phyloP scores from a whole-genome alignment of 2,113 vertebrate species.

The Solea senegalensis region DNA sequence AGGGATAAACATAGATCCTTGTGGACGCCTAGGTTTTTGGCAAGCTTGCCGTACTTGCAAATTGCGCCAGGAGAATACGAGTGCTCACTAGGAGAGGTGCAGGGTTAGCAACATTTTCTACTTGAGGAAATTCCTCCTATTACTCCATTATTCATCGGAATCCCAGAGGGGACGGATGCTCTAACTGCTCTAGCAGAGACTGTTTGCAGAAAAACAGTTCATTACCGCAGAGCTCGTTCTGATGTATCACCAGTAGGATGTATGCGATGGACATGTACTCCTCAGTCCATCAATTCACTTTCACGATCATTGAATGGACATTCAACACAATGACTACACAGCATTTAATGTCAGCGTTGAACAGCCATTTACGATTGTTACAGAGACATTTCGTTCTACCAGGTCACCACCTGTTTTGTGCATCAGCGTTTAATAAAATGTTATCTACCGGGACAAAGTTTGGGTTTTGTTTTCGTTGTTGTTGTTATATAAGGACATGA shows the following conservation, averaged over 20 bases:
- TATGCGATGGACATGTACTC: slow-evolving; percentile 58
- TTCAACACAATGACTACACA: slow-evolving; percentile 61
- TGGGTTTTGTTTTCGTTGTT: slow-evolving; percentile 57
- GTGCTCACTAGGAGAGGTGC: slow-evolving; percentile 70
- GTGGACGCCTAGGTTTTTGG: slow-evolving; percentile 60
- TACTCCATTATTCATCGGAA: slow-evolving; percentile 78
- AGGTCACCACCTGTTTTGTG: slow-evolving; percentile 71
- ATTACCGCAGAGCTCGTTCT: slow-evolving; percentile 56
- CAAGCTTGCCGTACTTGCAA: slow-evolving; percentile 36
- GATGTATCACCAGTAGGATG: slow-evolving; percentile 63
- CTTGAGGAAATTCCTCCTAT: slow-evolving; percentile 77
- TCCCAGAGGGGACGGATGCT: slow-evolving; percentile 67
- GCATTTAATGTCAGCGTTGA: slow-evolving; percentile 48
- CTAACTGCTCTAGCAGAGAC: slow-evolving; percentile 78
- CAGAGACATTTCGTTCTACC: slow-evolving; percentile 45
- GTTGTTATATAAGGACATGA: slow-evolving; percentile 60
- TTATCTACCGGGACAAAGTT: slow-evolving; percentile 63
- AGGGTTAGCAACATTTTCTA: slow-evolving; percentile 79
- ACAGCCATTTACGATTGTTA: slow-evolving; percentile 42
- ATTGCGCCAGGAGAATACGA: slow-evolving; percentile 62
- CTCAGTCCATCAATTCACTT: slow-evolving; percentile 67
- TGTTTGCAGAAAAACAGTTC: slow-evolving; percentile 56
- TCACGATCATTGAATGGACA: slow-evolving; percentile 61
- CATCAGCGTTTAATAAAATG: slow-evolving; percentile 66
- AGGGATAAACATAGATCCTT: slow-evolving; percentile 71